phyloP scores from a whole-genome alignment of 2,888 invertebrate genomes.

The Coenonympha glycerion region DNA sequence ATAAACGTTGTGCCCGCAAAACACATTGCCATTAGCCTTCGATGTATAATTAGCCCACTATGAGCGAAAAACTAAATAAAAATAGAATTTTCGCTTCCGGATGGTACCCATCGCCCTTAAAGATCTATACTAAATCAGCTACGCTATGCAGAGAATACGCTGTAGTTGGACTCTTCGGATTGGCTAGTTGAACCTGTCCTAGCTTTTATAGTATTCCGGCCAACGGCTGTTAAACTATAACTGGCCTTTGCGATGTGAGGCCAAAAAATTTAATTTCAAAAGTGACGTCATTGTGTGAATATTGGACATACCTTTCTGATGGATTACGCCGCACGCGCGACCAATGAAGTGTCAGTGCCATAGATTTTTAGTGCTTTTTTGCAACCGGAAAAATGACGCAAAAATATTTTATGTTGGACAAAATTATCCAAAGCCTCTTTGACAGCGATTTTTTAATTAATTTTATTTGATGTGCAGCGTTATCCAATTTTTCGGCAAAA shows the following conservation, averaged over 20 bases:
- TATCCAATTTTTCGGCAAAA: background rate
- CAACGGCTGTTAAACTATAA: background rate
- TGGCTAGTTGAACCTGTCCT: no score
- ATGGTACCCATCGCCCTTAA: no score
- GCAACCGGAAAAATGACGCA: background rate
- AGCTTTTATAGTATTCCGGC: background rate
- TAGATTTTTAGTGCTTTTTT: conserved; percentile 6
- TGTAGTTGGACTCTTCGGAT: no score
- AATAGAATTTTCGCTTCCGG: no score
- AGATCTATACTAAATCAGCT: no score
- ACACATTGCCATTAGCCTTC: no score
- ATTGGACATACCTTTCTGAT: conserved; percentile 14
- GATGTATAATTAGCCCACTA: no score
- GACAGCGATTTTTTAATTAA: background rate
- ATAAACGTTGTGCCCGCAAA: no score
- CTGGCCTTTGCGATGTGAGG: conserved; percentile 16
- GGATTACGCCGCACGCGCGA: conserved; percentile 4
- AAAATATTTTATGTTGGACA: background rate
- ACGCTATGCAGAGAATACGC: no score
- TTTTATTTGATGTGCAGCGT: no score
- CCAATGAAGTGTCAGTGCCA: background rate
- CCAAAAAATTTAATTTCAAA: conserved; percentile 24
- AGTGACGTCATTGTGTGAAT: conserved; percentile 17
- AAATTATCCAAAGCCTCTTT: background rate
- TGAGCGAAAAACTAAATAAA: no score